Percentiles rank a stretch among this genome's conserved stretches.
Conservation (phyloP, 35 echinoderm and acorn worm genomes). For the Ptychodera flava region DNA sequence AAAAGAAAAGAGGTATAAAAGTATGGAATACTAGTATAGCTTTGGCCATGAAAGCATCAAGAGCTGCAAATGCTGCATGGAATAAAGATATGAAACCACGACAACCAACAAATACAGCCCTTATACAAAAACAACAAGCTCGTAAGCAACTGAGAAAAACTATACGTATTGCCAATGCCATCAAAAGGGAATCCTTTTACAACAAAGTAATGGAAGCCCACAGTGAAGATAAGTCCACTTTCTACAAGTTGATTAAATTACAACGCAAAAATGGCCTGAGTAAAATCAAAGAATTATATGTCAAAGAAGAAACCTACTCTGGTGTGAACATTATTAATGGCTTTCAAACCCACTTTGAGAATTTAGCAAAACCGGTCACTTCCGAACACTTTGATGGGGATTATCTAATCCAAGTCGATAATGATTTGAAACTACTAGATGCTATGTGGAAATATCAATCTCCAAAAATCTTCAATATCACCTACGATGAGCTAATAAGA, state of each 20-base stretch:
- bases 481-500: not conserved
- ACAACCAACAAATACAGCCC: not conserved
- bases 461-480: not conserved
- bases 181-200: not conserved
- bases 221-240: not conserved
- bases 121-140: not conserved
- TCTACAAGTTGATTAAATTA: not conserved
- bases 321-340: not conserved
- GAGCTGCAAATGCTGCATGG: not conserved
- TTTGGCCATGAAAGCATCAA: not conserved
- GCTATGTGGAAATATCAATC: not conserved
- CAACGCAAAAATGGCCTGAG: not conserved
- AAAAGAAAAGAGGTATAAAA: not conserved
- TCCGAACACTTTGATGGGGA: not conserved
- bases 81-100: not conserved
- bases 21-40: not conserved
- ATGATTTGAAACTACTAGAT: not conserved
- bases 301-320: not conserved
- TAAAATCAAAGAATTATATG: not conserved
- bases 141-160: not conserved
- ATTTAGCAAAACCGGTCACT: not conserved
- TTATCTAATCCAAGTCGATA: not conserved
- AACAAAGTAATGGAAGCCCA: not conserved
- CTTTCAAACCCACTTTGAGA: not conserved
- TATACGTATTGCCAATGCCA: not conserved